Conservation (phyloP, 2,797 vertebrate species). For the Huso huso region DNA sequence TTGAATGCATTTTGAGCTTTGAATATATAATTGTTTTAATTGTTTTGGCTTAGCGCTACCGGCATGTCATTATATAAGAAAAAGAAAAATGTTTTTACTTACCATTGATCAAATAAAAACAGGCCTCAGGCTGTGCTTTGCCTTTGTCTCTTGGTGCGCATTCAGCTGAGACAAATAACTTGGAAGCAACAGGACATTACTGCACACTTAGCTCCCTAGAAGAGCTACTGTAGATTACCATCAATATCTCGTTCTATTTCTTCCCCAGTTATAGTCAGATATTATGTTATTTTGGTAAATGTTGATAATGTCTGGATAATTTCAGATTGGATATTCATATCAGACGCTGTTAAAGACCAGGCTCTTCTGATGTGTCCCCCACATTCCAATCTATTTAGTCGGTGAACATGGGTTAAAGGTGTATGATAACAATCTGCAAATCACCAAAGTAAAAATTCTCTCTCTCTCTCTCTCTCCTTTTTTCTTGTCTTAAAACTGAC, state of each 20-base stretch:
- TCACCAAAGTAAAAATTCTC: conserved; percentile 29
- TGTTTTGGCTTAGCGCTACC: too few relatives aligned
- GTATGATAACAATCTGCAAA: conserved; percentile 38
- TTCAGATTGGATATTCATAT: too few relatives aligned
- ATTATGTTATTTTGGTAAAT: too few relatives aligned
- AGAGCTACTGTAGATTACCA: too few relatives aligned
- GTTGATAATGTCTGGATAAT: too few relatives aligned
- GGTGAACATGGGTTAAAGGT: conserved; percentile 36
- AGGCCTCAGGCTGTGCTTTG: neutral
- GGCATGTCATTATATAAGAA: neutral
- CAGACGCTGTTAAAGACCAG: too few relatives aligned
- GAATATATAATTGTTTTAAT: neutral
- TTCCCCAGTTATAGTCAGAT: too few relatives aligned
- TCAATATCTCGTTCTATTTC: too few relatives aligned
- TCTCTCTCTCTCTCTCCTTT: conserved; percentile 24
- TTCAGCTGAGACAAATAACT: conserved; percentile 1
- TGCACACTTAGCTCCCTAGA: too few relatives aligned
- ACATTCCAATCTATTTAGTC: conserved; percentile 33
- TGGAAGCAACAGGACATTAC: too few relatives aligned
- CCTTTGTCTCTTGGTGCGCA: neutral
- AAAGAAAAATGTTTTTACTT: neutral
- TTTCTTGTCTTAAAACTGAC: conserved; percentile 34
- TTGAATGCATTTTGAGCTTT: neutral
- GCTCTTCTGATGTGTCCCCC: conserved; percentile 12
- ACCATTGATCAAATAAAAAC: conserved; percentile 1